These are phyloP conservation scores for Empis livida DNA, from an alignment of 2,888 invertebrate species.

Conservation along the genomic window DNA sequence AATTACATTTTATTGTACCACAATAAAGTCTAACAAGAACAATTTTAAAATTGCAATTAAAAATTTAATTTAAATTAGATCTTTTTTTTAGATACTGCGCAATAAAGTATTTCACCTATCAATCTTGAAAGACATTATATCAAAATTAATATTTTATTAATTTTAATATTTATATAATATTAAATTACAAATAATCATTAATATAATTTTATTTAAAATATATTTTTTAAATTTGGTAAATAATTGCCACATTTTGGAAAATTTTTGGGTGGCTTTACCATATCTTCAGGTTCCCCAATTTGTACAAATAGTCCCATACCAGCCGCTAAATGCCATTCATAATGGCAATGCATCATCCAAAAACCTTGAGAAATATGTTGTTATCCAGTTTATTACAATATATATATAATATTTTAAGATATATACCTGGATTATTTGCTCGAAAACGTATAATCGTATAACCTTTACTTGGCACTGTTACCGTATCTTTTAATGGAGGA, in stretches of 20 bases:
- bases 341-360: slow-evolving; percentile 26
- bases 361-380: slow-evolving; percentile 19
- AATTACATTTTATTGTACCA: no score
- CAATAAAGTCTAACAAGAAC: no score
- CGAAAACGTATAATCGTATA: slow-evolving; percentile 24
- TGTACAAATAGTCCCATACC: slow-evolving; percentile 24
- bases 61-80: no score
- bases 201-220: no score
- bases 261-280: slow-evolving; percentile 50
- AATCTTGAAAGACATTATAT: no score
- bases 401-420: no score
- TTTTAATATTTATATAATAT: no score
- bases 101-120: no score
- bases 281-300: slow-evolving; percentile 44
- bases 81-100: no score
- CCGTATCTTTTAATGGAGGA: slow-evolving; percentile 26
- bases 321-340: slow-evolving; percentile 23
- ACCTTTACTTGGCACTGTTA: slow-evolving; percentile 26
- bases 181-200: no score
- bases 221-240: slow-evolving; percentile 25
- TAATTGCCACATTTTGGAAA: slow-evolving; percentile 71
- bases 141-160: no score
- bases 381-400: slow-evolving; percentile 4
- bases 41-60: no score
- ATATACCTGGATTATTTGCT: slow-evolving; percentile 22